These are phyloP conservation scores for Scaeva pyrastri DNA, from an alignment of 2,888 invertebrate genomes.

Conservation along the genomic window DNA sequence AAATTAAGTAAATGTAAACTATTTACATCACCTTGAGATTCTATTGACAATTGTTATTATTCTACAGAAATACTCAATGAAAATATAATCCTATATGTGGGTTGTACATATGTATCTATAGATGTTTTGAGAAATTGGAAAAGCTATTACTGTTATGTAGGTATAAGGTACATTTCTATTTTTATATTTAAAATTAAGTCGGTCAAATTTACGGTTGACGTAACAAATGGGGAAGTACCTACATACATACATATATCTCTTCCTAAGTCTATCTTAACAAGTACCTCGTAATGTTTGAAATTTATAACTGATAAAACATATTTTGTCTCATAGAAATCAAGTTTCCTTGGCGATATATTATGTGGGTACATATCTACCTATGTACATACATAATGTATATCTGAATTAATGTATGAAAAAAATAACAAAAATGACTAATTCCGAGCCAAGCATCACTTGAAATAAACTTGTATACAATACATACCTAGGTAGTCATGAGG, in stretches of 20 bases:
- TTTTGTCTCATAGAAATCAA: neutral
- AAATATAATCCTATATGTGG: too few relatives aligned
- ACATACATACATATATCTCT: neutral
- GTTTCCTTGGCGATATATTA: neutral
- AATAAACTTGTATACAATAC: neutral
- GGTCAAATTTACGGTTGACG: conserved; percentile 4
- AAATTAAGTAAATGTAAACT: too few relatives aligned
- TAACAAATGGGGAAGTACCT: neutral
- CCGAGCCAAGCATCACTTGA: neutral
- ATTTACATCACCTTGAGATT: too few relatives aligned
- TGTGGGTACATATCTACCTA: neutral
- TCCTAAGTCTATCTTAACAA: neutral
- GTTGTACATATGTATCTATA: too few relatives aligned
- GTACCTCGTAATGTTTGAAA: neutral
- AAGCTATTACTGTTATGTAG: too few relatives aligned
- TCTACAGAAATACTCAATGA: too few relatives aligned
- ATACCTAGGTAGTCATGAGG: neutral
- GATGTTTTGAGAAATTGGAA: too few relatives aligned
- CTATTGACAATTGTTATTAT: too few relatives aligned
- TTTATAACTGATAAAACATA: conserved; percentile 4
- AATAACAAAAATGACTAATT: conserved; percentile 24
- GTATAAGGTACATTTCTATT: too few relatives aligned
- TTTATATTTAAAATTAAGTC: neutral
- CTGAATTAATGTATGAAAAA: neutral
- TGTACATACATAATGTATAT: neutral